phyloP scores from a whole-genome alignment of 2,888 invertebrate genomes.

The Adelphocoris suturalis region DNA sequence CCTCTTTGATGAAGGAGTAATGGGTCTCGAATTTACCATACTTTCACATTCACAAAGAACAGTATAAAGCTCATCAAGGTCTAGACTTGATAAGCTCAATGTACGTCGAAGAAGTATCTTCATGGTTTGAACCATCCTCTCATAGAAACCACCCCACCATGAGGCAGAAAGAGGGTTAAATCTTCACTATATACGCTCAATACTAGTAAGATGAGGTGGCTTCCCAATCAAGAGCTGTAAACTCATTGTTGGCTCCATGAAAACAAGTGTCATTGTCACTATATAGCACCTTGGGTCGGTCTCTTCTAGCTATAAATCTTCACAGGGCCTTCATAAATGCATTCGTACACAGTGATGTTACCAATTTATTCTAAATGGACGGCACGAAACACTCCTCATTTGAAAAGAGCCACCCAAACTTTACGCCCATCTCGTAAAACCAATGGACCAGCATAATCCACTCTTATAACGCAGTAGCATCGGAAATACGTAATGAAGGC shows the following conservation, averaged over 20 bases:
- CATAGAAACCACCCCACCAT: slow-evolving; percentile 79
- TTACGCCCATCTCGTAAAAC: slow-evolving; percentile 14
- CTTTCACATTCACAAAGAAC: slow-evolving; percentile 59
- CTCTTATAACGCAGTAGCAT: slow-evolving; percentile 39
- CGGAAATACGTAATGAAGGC: background rate
- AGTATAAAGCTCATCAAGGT: slow-evolving; percentile 13
- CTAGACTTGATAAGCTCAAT: background rate
- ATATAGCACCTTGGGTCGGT: slow-evolving; percentile 70
- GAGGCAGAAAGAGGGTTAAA: slow-evolving; percentile 78
- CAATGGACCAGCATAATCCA: slow-evolving; percentile 54
- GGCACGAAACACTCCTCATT: slow-evolving; percentile 43
- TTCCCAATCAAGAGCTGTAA: slow-evolving; percentile 80
- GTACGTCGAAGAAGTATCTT: slow-evolving; percentile 27
- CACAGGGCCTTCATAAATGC: slow-evolving; percentile 40
- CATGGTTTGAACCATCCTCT: slow-evolving; percentile 26
- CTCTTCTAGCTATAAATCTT: slow-evolving; percentile 57
- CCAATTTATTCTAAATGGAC: slow-evolving; percentile 41
- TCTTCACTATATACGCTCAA: slow-evolving; percentile 75
- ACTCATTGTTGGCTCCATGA: slow-evolving; percentile 77
- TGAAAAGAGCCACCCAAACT: slow-evolving; percentile 58
- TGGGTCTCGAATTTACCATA: slow-evolving; percentile 37
- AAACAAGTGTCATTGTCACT: slow-evolving; percentile 77
- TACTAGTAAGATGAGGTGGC: slow-evolving; percentile 39
- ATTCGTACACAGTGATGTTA: slow-evolving; percentile 53
- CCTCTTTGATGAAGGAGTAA: slow-evolving; percentile 31